Evolutionary conservation across 2,888 invertebrate genomes (phyloP).

Genomic region (Rhimphoctona megacephalus): DNA sequence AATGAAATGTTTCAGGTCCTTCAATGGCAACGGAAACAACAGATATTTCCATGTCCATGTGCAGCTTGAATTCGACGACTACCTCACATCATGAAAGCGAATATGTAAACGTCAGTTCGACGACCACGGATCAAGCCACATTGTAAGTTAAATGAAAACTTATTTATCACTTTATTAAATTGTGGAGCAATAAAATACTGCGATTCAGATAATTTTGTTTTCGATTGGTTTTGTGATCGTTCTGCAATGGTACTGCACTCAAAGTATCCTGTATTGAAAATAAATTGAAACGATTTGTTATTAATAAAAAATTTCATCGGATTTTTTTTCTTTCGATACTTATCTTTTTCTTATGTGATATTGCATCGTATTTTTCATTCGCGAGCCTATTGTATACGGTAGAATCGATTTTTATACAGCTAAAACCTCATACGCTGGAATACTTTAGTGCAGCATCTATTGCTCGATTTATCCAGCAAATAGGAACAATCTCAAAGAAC

Average conservation of each 20-base stretch:
- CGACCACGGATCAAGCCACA: conserved; percentile 75
- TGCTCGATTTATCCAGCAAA: conserved; percentile 17
- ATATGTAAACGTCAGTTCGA: conserved; percentile 83
- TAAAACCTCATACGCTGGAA: not conserved
- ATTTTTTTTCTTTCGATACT: not conserved
- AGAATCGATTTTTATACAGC: not conserved
- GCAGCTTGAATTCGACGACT: conserved; percentile 85
- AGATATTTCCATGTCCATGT: conserved; percentile 86
- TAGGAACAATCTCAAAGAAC: not conserved
- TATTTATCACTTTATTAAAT: not conserved
- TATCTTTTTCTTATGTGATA: not conserved
- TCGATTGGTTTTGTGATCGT: not conserved
- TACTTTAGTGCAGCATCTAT: not conserved
- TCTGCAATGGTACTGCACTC: not conserved
- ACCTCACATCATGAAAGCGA: conserved; percentile 84
- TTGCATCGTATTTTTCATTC: conserved; percentile 1
- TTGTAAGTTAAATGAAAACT: conserved; percentile 74
- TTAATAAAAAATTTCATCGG: not conserved
- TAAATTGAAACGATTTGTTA: not conserved
- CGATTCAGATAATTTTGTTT: not conserved
- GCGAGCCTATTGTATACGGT: not conserved
- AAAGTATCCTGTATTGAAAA: not conserved
- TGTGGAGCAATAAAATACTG: not conserved
- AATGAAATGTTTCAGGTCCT: conserved; percentile 82
- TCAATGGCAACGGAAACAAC: conserved; percentile 85